A percentile compares a stretch with the other conserved stretches of the same genome.
phyloP scores from a whole-genome alignment of 2,888 invertebrate genomes.

The Pachycephus smyrnensis region DNA sequence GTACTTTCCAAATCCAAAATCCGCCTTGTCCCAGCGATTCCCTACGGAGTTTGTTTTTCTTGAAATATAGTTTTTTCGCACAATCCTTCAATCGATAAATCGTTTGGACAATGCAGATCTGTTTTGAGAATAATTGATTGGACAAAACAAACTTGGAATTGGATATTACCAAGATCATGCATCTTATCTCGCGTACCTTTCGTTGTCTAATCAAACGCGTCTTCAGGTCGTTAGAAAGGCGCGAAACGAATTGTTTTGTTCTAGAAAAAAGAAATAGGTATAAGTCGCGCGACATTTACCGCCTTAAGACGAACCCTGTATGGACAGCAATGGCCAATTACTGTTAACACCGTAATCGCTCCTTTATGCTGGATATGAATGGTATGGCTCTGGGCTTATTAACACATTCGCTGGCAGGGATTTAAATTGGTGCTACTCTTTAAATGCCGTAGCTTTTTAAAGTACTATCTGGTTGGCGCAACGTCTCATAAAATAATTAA shows the following conservation, averaged over 20 bases:
- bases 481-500: background rate
- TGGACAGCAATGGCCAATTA: conserved; percentile 21
- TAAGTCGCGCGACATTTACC: background rate
- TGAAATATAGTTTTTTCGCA: background rate
- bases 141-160: background rate
- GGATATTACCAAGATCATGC: background rate
- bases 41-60: no score
- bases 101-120: background rate
- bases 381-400: background rate
- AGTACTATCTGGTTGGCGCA: background rate
- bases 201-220: background rate
- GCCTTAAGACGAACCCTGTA: background rate
- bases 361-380: conserved; percentile 27
- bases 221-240: no score
- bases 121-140: background rate
- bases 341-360: conserved; percentile 24
- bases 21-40: background rate
- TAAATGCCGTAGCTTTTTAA: background rate
- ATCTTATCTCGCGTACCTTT: background rate
- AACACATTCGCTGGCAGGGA: background rate
- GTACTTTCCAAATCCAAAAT: background rate
- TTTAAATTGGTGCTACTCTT: background rate
- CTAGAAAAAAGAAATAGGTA: no score
- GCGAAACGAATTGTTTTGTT: no score
- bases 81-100: background rate